Percentiles rank a stretch among this genome's conserved stretches.
These are phyloP conservation scores for Apus apus DNA, from an alignment of 2,113 vertebrate genomes.

Conservation along the genomic window DNA sequence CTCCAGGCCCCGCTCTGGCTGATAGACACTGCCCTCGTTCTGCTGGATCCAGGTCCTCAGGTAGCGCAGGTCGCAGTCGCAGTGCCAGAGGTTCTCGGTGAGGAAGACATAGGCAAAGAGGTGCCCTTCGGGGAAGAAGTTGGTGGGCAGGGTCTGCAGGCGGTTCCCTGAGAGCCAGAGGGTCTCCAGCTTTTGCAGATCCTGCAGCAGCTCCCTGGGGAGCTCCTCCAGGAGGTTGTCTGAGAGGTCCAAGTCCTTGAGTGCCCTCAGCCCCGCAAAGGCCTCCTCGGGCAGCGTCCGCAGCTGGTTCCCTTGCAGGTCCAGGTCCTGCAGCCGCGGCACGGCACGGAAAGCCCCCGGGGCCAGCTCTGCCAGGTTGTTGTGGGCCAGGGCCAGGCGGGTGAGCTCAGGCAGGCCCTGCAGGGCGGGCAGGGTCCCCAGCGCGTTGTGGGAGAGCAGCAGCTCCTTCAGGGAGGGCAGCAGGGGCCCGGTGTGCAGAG, in stretches of 20 bases:
- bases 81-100: conserved; percentile 61
- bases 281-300: background rate
- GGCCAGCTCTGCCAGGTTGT: background rate
- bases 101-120: conserved; percentile 35
- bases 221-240: conserved; percentile 49
- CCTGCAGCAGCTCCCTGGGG: conserved; percentile 33
- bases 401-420: background rate
- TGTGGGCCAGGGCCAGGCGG: conserved; percentile 51
- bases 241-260: conserved; percentile 49
- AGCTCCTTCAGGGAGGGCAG: conserved; percentile 24
- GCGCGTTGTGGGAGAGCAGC: conserved; percentile 16
- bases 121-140: conserved; percentile 16
- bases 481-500: accelerated
- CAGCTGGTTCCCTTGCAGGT: conserved; percentile 54
- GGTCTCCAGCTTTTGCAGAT: background rate
- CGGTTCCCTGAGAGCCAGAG: conserved; percentile 56
- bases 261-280: background rate
- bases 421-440: background rate
- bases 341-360: background rate
- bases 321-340: background rate
- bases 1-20: background rate
- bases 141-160: background rate
- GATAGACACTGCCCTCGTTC: background rate
- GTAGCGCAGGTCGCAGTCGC: conserved; percentile 45
- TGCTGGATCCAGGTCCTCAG: conserved; percentile 39